A percentile compares a stretch with the other conserved stretches of the same genome.
phyloP scores from a whole-genome alignment of 2,113 vertebrate species.

The Alethe castanea region DNA sequence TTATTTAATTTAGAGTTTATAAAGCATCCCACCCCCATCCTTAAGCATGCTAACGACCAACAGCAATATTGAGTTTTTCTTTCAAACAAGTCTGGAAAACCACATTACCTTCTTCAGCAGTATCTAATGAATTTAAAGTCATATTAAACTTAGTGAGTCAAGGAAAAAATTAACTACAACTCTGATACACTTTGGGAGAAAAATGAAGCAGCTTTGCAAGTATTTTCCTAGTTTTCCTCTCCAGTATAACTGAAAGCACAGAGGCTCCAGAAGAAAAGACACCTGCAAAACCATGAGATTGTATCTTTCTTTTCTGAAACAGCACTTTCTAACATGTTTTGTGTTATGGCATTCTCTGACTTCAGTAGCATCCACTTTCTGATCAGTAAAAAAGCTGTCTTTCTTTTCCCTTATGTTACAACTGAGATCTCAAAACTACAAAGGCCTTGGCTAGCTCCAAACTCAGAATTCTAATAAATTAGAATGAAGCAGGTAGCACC shows the following conservation, averaged over 20 bases:
- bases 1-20: not conserved
- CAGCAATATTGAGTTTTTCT: not conserved
- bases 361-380: not conserved
- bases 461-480: not conserved
- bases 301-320: not conserved
- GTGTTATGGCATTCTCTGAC: not conserved
- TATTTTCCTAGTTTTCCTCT: not conserved
- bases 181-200: not conserved
- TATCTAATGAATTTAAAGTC: not conserved
- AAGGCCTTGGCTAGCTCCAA: not conserved
- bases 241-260: not conserved
- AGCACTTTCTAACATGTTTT: fast-evolving
- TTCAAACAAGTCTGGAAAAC: not conserved
- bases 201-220: not conserved
- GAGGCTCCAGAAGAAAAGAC: fast-evolving
- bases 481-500: not conserved
- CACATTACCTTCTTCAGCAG: not conserved
- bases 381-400: not conserved
- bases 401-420: fast-evolving
- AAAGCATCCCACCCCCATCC: not conserved
- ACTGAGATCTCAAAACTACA: not conserved
- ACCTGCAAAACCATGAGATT: not conserved
- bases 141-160: not conserved
- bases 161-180: not conserved
- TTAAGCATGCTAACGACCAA: not conserved